Evolutionary conservation across 2,888 invertebrate species (phyloP).

Genomic region (Nemotelus nigrinus): DNA sequence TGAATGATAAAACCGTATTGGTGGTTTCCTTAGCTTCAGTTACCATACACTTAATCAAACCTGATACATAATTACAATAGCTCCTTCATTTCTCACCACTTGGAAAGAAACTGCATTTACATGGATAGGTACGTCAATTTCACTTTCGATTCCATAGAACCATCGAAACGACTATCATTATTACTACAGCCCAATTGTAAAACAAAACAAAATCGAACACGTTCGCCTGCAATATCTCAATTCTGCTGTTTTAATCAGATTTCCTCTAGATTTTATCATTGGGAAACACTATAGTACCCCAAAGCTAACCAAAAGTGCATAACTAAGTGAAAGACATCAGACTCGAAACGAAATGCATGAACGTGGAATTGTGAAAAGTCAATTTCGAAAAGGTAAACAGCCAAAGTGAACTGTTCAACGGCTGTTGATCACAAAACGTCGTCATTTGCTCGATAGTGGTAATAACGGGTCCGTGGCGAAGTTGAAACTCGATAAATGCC

Average conservation of each 20-base stretch:
- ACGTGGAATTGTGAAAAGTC: slow-evolving; percentile 19
- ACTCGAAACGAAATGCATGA: not conserved
- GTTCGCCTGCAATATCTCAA: not conserved
- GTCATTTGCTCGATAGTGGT: not conserved
- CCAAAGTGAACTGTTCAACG: slow-evolving; percentile 6
- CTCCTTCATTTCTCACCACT: no score
- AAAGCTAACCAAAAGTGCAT: slow-evolving; percentile 7
- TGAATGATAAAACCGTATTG: no score
- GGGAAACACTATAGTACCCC: slow-evolving; percentile 1
- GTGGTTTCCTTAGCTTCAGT: no score
- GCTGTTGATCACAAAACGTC: not conserved
- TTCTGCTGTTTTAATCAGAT: not conserved
- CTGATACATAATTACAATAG: no score
- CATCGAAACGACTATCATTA: not conserved
- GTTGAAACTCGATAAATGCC: not conserved
- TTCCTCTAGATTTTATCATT: not conserved
- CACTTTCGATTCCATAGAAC: not conserved
- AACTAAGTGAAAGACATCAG: not conserved
- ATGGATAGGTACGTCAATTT: not conserved
- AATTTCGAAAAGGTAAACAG: not conserved
- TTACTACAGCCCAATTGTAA: not conserved
- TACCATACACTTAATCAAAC: no score
- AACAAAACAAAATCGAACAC: slow-evolving; percentile 10
- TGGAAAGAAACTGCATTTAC: no score
- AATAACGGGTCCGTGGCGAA: not conserved